Base-by-base conservation (phyloP, 2,113 vertebrate genomes). In the Onychorhynchus coronatus region DNA sequence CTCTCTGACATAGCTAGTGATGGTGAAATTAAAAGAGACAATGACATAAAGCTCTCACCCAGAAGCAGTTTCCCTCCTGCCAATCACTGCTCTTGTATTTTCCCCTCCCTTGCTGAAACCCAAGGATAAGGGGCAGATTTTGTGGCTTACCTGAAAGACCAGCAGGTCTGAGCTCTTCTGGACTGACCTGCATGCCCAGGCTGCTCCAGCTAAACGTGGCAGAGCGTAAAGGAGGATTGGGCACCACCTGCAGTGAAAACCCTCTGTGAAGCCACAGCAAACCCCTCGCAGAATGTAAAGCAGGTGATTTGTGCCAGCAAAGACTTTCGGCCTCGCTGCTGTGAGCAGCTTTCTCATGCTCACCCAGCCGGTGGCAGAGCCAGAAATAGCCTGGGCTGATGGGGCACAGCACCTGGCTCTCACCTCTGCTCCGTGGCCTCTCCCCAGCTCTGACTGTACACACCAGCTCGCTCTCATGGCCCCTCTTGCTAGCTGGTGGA, bases 1-100 rank as follows among this genome's bases (percentile, higher is more conserved):
- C 91, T 91, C 80, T 72, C 84, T 96, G 95, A 87, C 91, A 95
- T 30, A 87, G 84, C 79, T 91, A 91, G 89, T 93, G 93, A 91
- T 84, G 89, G 68, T 71, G 87, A 91, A 93, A 86, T 95, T 95
- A 96, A 96, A 97, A 76, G 61, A 92, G 95, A 89, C 89, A 93
- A 86, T 89, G 94, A 95, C 88, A 96, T 84, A 93, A 87, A 84
- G 56, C 89, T 78, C 73, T 93, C 65, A 56, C 65, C 76, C 55
- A 65, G 81, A 73, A 95, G 81, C 9, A 4, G 37, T 55, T 92
- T 71, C 28, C 56, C 39, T 75, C 73, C 91, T 92, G 80, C 71
- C 85, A 72, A 65, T 89, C 74, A 61, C 81, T 30, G 2, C 37
- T 67, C 12, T 25, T 41, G 20, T 56, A 55, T 93, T 92, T 87